Percentiles rank a stretch among this genome's conserved stretches.
Evolutionary conservation across 1,140 invertebrate species (phyloP).

Genomic region (Amyelois transitella): DNA sequence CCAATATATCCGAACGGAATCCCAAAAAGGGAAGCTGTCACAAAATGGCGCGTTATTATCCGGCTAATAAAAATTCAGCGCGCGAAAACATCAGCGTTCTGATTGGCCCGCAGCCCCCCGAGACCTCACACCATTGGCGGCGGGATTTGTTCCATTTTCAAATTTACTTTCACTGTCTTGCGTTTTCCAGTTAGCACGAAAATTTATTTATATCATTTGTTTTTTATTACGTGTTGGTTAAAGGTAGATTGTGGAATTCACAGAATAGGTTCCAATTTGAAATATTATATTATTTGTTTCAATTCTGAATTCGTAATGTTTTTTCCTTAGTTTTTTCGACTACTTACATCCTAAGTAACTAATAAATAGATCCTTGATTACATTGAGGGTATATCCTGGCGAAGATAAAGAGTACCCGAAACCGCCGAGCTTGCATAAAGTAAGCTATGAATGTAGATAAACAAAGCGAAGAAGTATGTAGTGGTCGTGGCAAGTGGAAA

Average conservation of each 20-base stretch:
- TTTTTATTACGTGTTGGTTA: conserved; percentile 50
- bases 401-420: too few relatives aligned
- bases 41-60: conserved; percentile 72
- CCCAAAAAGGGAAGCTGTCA: conserved; percentile 44
- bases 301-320: too few relatives aligned
- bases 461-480: too few relatives aligned
- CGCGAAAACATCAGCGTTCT: conserved; percentile 57
- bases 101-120: conserved; percentile 56
- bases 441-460: too few relatives aligned
- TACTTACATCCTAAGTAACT: too few relatives aligned
- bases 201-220: conserved; percentile 66
- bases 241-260: conserved; percentile 16
- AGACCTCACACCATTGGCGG: conserved; percentile 51
- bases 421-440: too few relatives aligned
- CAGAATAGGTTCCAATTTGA: conserved; percentile 3
- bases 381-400: too few relatives aligned
- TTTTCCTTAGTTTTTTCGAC: too few relatives aligned
- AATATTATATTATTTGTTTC: too few relatives aligned
- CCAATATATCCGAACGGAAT: conserved; percentile 1
- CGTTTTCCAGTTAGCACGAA: conserved; percentile 52
- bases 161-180: conserved; percentile 70
- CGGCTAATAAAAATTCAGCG: conserved; percentile 72
- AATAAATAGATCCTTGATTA: too few relatives aligned
- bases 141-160: conserved; percentile 69
- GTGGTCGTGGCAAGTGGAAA: too few relatives aligned